A percentile compares a stretch with the other conserved stretches of the same genome.
Conservation (phyloP, 2,888 invertebrate genomes). For the Eupsilia transversa region DNA sequence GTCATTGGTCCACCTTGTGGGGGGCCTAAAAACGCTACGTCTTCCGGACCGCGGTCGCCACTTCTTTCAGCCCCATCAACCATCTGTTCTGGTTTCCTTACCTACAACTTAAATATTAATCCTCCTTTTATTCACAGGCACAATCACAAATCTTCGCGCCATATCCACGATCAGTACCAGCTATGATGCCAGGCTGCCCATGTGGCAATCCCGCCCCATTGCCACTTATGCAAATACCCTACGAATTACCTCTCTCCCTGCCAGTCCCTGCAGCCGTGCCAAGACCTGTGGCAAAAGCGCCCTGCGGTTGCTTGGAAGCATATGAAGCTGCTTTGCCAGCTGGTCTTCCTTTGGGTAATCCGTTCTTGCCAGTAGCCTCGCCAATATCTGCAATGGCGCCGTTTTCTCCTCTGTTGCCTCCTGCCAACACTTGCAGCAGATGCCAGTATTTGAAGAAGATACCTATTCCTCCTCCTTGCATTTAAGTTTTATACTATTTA, state of each 20-base stretch:
- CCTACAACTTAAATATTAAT: background rate
- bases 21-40: too few relatives aligned
- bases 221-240: slow-evolving; percentile 31
- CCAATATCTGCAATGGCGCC: slow-evolving; percentile 77
- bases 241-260: background rate
- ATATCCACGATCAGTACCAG: slow-evolving; percentile 28
- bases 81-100: too few relatives aligned
- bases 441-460: slow-evolving; percentile 80
- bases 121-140: slow-evolving; percentile 15
- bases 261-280: slow-evolving; percentile 30
- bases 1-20: too few relatives aligned
- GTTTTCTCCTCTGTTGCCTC: slow-evolving; percentile 68
- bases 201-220: slow-evolving; percentile 33
- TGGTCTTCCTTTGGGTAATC: slow-evolving; percentile 56
- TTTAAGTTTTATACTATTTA: slow-evolving; percentile 55
- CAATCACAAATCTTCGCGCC: slow-evolving; percentile 54
- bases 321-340: slow-evolving; percentile 28
- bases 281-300: slow-evolving; percentile 24
- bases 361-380: slow-evolving; percentile 78
- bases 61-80: too few relatives aligned
- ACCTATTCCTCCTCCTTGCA: slow-evolving; percentile 82
- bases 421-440: slow-evolving; percentile 70
- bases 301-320: slow-evolving; percentile 33
- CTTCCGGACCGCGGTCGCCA: too few relatives aligned
- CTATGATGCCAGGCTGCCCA: slow-evolving; percentile 22